phyloP scores from a whole-genome alignment of 2,113 vertebrate species.

The Plecturocebus donacophilus region DNA sequence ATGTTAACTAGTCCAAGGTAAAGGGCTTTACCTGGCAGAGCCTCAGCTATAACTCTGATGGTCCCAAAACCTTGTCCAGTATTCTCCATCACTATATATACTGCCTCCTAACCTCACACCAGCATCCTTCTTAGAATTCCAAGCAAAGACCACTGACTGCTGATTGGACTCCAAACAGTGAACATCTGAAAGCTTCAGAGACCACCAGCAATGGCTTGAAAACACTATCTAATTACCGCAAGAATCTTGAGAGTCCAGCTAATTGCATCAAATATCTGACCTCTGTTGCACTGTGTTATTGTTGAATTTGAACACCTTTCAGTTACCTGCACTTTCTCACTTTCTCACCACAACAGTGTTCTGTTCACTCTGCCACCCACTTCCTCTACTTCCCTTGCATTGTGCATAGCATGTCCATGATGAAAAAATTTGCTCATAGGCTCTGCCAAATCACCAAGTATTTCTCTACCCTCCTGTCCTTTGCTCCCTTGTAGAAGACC shows the following conservation, averaged over 20 bases:
- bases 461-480: neutral
- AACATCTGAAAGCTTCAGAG: neutral
- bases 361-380: neutral
- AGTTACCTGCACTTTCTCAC: neutral
- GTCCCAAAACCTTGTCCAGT: neutral
- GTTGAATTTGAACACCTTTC: neutral
- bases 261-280: neutral
- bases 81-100: neutral
- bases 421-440: neutral
- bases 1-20: neutral
- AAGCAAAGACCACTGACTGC: neutral
- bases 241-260: neutral
- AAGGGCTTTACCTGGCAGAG: neutral
- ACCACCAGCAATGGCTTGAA: neutral
- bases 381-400: neutral
- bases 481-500: neutral
- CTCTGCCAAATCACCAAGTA: neutral
- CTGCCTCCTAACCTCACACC: no score
- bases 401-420: accelerated
- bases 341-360: neutral
- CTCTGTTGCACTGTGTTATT: neutral
- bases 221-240: neutral
- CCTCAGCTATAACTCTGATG: neutral
- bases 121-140: neutral
- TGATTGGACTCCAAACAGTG: neutral